phyloP scores from a whole-genome alignment of 1,140 invertebrate species.

The Bombus breviceps region DNA sequence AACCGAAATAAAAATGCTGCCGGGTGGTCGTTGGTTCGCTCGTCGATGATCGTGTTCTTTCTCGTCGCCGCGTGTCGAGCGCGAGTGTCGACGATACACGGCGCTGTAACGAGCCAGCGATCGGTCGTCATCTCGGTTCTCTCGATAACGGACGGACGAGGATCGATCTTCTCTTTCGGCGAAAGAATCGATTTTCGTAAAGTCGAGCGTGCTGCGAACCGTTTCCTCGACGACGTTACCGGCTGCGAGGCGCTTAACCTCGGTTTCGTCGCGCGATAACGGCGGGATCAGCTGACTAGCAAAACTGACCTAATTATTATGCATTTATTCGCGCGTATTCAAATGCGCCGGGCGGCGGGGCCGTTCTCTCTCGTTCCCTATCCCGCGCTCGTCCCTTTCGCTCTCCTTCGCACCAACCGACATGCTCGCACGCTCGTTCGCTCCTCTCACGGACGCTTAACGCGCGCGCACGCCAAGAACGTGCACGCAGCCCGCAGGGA shows the following conservation, averaged over 20 bases:
- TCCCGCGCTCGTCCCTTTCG: constrained; percentile 44
- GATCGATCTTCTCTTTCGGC: rapidly evolving
- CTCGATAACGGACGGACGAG: too few species aligned
- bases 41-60: constrained; percentile 41
- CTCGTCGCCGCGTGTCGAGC: neutral
- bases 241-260: constrained; percentile 65
- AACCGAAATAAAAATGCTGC: constrained; percentile 74
- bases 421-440: constrained; percentile 48
- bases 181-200: neutral
- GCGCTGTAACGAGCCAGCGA: rapidly evolving
- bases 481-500: neutral
- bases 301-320: constrained; percentile 84
- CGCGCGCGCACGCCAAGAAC: constrained; percentile 45
- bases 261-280: constrained; percentile 69
- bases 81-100: too few species aligned
- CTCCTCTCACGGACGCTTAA: constrained; percentile 36
- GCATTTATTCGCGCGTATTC: constrained; percentile 83
- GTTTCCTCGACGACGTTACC: constrained; percentile 44
- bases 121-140: too few species aligned
- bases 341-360: constrained; percentile 78
- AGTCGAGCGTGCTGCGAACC: neutral
- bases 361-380: constrained; percentile 68
- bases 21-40: constrained; percentile 54
- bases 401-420: constrained; percentile 51
- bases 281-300: constrained; percentile 82